phyloP scores from a whole-genome alignment of 2,797 vertebrate species.

The Acanthopagrus latus region DNA sequence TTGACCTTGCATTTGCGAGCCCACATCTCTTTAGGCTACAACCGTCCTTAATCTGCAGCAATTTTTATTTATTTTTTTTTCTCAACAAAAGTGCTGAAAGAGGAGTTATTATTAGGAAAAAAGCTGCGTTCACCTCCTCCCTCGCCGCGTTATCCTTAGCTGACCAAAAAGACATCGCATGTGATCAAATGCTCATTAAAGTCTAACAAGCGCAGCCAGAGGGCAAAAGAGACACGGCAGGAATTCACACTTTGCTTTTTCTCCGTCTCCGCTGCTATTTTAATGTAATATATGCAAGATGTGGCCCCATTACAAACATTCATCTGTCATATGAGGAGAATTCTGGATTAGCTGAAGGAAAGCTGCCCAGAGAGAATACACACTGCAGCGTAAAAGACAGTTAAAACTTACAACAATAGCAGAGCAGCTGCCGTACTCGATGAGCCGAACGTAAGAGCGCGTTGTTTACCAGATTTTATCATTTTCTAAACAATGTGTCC shows the following conservation, averaged over 20 bases:
- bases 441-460: too few species aligned
- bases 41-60: slow-evolving; percentile 30
- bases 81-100: slow-evolving; percentile 1
- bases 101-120: slow-evolving; percentile 41
- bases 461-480: background rate
- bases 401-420: background rate
- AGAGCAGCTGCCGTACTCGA: too few species aligned
- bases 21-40: slow-evolving; percentile 41
- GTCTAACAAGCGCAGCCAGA: slow-evolving; percentile 47
- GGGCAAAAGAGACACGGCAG: slow-evolving; percentile 29
- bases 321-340: slow-evolving; percentile 52
- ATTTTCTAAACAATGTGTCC: background rate
- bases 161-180: slow-evolving; percentile 43
- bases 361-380: background rate
- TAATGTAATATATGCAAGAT: slow-evolving; percentile 60
- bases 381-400: background rate
- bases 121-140: slow-evolving; percentile 42
- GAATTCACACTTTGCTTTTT: slow-evolving; percentile 19
- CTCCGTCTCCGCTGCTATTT: slow-evolving; percentile 33
- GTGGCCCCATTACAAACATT: slow-evolving; percentile 56
- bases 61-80: slow-evolving; percentile 8
- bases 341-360: slow-evolving; percentile 5
- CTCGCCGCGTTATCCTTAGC: slow-evolving; percentile 17
- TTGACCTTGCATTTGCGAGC: slow-evolving; percentile 40
- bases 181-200: slow-evolving; percentile 63